These are phyloP conservation scores for Vandiemenella viatica DNA, from an alignment of 2,888 invertebrate species.

Conservation along the genomic window DNA sequence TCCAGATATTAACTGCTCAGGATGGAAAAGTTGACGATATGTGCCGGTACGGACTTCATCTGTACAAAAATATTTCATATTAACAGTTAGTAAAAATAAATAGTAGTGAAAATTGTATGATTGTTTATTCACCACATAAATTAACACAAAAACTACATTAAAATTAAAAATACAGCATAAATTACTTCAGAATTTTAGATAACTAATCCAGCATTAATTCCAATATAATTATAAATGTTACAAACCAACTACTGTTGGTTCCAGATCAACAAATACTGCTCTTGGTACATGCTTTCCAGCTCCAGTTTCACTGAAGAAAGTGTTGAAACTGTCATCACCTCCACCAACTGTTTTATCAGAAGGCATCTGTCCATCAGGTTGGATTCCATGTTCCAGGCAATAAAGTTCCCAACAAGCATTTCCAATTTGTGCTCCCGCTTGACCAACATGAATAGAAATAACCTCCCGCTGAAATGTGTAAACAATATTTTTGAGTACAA, in stretches of 20 bases:
- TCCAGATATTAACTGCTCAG: no score
- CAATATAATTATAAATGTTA: no score
- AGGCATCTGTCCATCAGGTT: no score
- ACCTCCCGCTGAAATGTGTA: no score
- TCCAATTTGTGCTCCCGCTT: no score
- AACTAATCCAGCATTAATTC: no score
- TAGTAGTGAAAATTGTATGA: not conserved
- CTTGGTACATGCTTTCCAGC: conserved; percentile 36
- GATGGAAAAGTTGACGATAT: conserved; percentile 63
- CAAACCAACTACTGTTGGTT: not conserved
- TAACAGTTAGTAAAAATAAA: not conserved
- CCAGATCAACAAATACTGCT: not conserved
- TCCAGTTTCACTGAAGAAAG: no score
- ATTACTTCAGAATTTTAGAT: not conserved
- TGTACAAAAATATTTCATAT: conserved; percentile 23
- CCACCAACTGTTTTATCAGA: no score
- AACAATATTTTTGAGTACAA: no score
- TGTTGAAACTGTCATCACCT: no score
- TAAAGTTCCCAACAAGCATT: no score
- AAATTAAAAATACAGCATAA: not conserved
- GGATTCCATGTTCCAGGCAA: no score
- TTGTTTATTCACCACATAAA: not conserved
- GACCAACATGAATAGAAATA: not conserved
- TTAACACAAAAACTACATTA: not conserved
- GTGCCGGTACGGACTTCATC: conserved; percentile 71